Evolutionary conservation across 1,140 invertebrate genomes (phyloP).

Genomic region (Triops cancriformis): DNA sequence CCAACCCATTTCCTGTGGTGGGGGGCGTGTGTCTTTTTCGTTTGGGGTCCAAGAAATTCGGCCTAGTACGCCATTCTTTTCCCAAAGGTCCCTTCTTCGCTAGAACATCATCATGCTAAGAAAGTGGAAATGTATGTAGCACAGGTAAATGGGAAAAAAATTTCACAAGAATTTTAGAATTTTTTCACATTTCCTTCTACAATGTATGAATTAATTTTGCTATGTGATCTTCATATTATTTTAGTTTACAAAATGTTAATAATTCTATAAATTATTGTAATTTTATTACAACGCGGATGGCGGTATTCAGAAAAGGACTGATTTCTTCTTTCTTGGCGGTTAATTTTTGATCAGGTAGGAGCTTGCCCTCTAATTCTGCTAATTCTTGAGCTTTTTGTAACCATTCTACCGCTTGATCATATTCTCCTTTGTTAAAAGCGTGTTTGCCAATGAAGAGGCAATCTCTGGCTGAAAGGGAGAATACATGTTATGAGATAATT

Average conservation of each 20-base stretch:
- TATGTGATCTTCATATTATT: too few species aligned
- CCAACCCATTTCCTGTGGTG: not conserved
- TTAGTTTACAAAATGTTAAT: too few species aligned
- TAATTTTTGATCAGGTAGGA: slow-evolving; percentile 31
- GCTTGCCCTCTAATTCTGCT: slow-evolving; percentile 25
- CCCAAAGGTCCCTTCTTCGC: slow-evolving; percentile 27
- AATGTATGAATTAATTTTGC: too few species aligned
- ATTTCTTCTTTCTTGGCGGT: slow-evolving; percentile 35
- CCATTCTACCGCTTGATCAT: slow-evolving; percentile 38
- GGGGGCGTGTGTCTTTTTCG: not conserved
- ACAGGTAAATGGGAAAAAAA: not conserved
- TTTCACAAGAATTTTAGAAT: too few species aligned
- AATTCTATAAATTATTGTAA: not conserved
- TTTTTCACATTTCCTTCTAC: too few species aligned
- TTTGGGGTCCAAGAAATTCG: slow-evolving; percentile 13
- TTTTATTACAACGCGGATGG: slow-evolving; percentile 35
- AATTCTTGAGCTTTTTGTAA: slow-evolving; percentile 35
- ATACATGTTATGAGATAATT: not conserved
- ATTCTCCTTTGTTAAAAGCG: slow-evolving; percentile 38
- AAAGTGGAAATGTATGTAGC: not conserved
- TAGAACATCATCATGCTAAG: slow-evolving; percentile 27
- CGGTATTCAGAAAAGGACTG: slow-evolving; percentile 34
- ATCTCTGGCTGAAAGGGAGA: slow-evolving; percentile 33
- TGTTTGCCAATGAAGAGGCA: slow-evolving; percentile 39
- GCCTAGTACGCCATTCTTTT: slow-evolving; percentile 22